These are phyloP conservation scores for Dinomys branickii DNA, from an alignment of 2,113 vertebrate species.

Conservation along the genomic window DNA sequence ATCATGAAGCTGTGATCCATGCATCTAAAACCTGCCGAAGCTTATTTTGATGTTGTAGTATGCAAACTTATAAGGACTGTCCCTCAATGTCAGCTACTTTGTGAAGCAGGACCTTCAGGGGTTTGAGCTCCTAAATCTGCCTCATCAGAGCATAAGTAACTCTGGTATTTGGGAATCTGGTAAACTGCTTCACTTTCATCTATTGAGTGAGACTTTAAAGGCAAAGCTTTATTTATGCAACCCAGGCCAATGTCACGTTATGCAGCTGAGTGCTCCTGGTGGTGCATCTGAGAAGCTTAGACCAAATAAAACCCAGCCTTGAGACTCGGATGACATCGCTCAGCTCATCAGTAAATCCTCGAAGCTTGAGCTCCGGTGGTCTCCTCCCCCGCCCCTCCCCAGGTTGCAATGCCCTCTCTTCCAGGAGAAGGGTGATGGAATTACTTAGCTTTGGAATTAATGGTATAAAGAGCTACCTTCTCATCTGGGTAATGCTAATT, in stretches of 20 bases:
- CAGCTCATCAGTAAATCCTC: background rate
- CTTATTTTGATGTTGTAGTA: background rate
- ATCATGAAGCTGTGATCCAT: background rate
- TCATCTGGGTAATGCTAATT: slow-evolving; percentile 74
- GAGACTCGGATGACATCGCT: background rate
- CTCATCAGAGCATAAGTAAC: background rate
- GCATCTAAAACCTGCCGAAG: background rate
- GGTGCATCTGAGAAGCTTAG: background rate
- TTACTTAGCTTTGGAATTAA: slow-evolving; percentile 63
- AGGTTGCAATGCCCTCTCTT: background rate
- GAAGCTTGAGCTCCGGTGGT: background rate
- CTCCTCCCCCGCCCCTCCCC: background rate
- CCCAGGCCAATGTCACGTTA: background rate
- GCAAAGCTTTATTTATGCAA: background rate
- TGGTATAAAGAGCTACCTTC: slow-evolving; percentile 72
- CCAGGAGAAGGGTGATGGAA: slow-evolving; percentile 37
- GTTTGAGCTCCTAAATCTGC: background rate
- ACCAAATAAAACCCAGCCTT: background rate
- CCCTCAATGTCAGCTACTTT: background rate
- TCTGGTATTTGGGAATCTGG: background rate
- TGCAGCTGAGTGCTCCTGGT: background rate
- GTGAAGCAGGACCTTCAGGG: background rate
- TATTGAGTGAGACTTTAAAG: background rate
- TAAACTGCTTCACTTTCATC: background rate
- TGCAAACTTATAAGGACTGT: background rate